These are phyloP conservation scores for Sitta europaea DNA, from an alignment of 2,113 vertebrate species.

Conservation along the genomic window DNA sequence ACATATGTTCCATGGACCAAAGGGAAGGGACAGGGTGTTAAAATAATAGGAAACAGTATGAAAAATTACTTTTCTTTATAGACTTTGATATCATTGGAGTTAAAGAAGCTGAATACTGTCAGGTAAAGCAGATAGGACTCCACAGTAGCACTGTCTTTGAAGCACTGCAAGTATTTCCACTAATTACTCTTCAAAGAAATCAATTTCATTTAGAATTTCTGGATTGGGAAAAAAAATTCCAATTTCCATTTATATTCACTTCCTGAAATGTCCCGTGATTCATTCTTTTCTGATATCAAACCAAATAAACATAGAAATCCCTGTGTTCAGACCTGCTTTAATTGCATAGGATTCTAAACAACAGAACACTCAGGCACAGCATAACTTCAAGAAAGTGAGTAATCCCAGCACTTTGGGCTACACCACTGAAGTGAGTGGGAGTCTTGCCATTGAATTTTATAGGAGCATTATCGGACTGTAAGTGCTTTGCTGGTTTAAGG, in stretches of 20 bases:
- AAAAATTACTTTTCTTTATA: background rate
- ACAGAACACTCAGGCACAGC: background rate
- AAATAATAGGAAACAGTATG: background rate
- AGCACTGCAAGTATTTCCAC: background rate
- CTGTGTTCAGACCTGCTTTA: background rate
- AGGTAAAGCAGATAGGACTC: background rate
- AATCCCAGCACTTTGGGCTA: slow-evolving; percentile 20
- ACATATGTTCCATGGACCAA: background rate
- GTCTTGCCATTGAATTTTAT: slow-evolving; percentile 54
- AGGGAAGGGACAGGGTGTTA: background rate
- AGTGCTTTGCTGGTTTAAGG: slow-evolving; percentile 59
- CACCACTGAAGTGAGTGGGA: slow-evolving; percentile 26
- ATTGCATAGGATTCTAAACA: background rate
- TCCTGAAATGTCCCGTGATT: background rate
- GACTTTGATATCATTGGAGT: background rate
- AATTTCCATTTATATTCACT: background rate
- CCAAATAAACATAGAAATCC: background rate
- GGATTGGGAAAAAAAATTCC: background rate
- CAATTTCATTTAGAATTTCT: background rate
- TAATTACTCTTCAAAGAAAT: background rate
- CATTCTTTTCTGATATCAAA: background rate
- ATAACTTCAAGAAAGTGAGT: slow-evolving; percentile 26
- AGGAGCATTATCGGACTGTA: slow-evolving; percentile 36
- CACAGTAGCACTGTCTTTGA: background rate
- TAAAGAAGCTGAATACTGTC: background rate